phyloP scores from a whole-genome alignment of 2,888 invertebrate species.

The Cryptocephalus primarius region DNA sequence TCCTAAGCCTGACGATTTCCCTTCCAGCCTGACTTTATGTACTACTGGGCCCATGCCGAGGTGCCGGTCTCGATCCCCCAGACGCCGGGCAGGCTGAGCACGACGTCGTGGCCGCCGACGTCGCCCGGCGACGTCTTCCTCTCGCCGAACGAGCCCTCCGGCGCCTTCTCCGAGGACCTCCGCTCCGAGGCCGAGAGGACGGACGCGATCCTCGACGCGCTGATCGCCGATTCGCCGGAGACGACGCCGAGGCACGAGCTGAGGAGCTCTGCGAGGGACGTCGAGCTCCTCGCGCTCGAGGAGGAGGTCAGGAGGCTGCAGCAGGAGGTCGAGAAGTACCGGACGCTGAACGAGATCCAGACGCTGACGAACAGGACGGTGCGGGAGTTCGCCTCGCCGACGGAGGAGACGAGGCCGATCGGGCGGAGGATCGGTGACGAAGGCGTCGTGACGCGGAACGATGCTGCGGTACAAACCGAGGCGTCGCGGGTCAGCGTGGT shows the following conservation, averaged over 20 bases:
- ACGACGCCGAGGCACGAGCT: slow-evolving; percentile 13
- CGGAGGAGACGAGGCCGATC: slow-evolving; percentile 25
- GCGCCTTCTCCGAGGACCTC: slow-evolving; percentile 8
- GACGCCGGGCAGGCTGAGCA: slow-evolving; percentile 64
- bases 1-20: not conserved
- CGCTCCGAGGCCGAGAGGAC: not conserved
- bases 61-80: slow-evolving; percentile 52
- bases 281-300: slow-evolving; percentile 30
- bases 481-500: not conserved
- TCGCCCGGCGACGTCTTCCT: slow-evolving; percentile 26
- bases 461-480: slow-evolving; percentile 13
- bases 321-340: slow-evolving; percentile 47
- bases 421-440: slow-evolving; percentile 24
- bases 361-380: slow-evolving; percentile 43
- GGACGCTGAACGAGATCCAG: slow-evolving; percentile 47
- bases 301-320: slow-evolving; percentile 44
- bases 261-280: slow-evolving; percentile 29
- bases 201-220: not conserved
- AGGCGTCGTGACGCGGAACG: slow-evolving; percentile 3
- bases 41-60: slow-evolving; percentile 82
- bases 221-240: not conserved
- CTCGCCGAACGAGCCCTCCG: slow-evolving; percentile 20
- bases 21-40: slow-evolving; percentile 76
- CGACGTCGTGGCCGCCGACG: slow-evolving; percentile 61
- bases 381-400: slow-evolving; percentile 41